These are phyloP conservation scores for Clarias macrocephalus DNA, from an alignment of 2,113 vertebrate genomes.

Conservation along the genomic window DNA sequence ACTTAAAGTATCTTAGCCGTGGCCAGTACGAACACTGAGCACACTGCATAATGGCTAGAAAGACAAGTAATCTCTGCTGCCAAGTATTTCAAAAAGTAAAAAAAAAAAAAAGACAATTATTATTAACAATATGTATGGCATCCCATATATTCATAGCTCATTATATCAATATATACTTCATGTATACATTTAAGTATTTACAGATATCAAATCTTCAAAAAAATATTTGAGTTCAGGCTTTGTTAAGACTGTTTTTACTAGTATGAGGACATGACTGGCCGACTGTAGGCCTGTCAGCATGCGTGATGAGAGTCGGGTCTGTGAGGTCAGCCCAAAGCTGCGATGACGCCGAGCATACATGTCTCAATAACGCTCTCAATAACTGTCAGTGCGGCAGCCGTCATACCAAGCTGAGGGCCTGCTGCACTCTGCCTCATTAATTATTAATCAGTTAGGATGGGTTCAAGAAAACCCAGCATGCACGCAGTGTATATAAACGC, in stretches of 20 bases:
- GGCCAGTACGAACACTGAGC: conserved; percentile 64
- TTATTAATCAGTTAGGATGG: conserved; percentile 68
- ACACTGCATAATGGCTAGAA: conserved; percentile 45
- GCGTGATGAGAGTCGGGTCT: conserved; percentile 56
- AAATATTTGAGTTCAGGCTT: neutral
- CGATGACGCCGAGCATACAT: conserved; percentile 55
- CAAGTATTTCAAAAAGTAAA: neutral
- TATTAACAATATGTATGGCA: neutral
- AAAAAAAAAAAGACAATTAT: neutral
- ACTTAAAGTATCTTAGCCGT: conserved; percentile 61
- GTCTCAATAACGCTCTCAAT: conserved; percentile 57
- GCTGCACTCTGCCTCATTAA: conserved; percentile 63
- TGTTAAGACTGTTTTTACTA: conserved; percentile 12
- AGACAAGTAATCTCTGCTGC: neutral
- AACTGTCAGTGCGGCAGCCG: conserved; percentile 59
- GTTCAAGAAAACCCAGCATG: conserved; percentile 49
- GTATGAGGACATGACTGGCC: conserved; percentile 46
- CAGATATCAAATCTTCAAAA: neutral
- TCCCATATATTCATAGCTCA: neutral
- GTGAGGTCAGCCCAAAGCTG: conserved; percentile 61
- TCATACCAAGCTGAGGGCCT: conserved; percentile 57
- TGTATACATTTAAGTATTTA: neutral
- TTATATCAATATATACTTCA: neutral
- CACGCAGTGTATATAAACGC: conserved; percentile 45
- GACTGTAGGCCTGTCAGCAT: conserved; percentile 55